Evolutionary conservation across 2,888 invertebrate species (phyloP).

Genomic region (Chloroclystis v-ata): DNA sequence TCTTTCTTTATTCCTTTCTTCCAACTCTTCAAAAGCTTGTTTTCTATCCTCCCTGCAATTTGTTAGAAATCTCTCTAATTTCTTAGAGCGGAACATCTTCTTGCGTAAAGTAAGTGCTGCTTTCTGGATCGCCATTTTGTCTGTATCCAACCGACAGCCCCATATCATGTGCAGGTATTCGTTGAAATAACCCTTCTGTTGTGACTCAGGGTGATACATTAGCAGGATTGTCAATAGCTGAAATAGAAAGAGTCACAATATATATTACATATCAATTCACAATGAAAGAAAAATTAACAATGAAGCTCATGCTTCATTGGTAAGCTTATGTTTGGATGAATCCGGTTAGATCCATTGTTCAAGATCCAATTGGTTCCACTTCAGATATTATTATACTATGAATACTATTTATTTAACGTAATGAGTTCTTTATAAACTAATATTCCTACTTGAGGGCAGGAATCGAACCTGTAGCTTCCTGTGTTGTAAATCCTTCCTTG

Average conservation of each 20-base stretch:
- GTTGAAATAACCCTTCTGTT: slow-evolving; percentile 46
- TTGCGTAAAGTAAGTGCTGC: slow-evolving; percentile 49
- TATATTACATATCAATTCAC: no score
- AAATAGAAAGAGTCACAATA: slow-evolving; percentile 26
- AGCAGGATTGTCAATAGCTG: slow-evolving; percentile 60
- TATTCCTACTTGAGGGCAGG: no score
- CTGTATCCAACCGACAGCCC: slow-evolving; percentile 51
- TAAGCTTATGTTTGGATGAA: no score
- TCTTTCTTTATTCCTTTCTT: neutral
- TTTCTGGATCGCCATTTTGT: slow-evolving; percentile 61
- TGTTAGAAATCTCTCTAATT: neutral
- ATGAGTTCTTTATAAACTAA: no score
- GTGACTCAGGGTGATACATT: slow-evolving; percentile 62
- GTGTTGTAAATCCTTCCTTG: no score
- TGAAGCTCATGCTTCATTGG: no score
- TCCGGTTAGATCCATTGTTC: no score
- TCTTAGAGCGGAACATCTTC: slow-evolving; percentile 31
- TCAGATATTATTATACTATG: no score
- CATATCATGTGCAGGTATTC: slow-evolving; percentile 64
- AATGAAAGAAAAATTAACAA: no score
- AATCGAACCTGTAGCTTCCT: no score
- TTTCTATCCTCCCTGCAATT: neutral
- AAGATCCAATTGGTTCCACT: no score
- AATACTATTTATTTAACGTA: no score
- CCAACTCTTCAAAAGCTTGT: slow-evolving; percentile 2